Percentiles rank a stretch among this genome's conserved stretches.
Conservation (phyloP, 2,797 vertebrate species). For the Macrochelys suwanniensis region DNA sequence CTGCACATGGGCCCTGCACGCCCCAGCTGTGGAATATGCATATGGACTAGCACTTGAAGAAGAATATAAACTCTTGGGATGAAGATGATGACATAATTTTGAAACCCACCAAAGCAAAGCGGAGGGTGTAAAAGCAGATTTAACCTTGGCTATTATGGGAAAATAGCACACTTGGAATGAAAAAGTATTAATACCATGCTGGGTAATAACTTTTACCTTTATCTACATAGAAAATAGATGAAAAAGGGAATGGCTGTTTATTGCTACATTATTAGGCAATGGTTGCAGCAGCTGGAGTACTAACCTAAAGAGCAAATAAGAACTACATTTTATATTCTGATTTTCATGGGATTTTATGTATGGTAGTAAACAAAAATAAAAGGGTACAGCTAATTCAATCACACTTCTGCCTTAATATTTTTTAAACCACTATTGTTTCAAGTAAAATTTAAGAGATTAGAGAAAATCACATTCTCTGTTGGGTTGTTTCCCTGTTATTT, state of each 20-base stretch:
- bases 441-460: not conserved
- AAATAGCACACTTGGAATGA: not conserved
- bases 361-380: not conserved
- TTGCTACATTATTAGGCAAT: not conserved
- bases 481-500: not conserved
- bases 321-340: not conserved
- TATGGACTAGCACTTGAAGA: not conserved
- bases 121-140: not conserved
- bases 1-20: not conserved
- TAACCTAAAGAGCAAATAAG: not conserved
- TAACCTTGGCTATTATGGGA: not conserved
- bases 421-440: not conserved
- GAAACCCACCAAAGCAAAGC: not conserved
- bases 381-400: not conserved
- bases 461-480: not conserved
- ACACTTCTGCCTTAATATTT: not conserved
- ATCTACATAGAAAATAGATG: rapidly evolving
- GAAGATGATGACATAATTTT: not conserved
- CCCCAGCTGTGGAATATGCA: not conserved
- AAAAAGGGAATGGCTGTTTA: not conserved
- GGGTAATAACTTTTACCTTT: slow-evolving; percentile 8
- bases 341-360: slow-evolving; percentile 11
- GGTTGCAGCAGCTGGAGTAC: not conserved
- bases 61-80: not conserved
- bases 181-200: not conserved